A percentile compares a stretch with the other conserved stretches of the same genome.
Conservation (phyloP, 1,140 invertebrate genomes). For the Cryptotermes secundus region DNA sequence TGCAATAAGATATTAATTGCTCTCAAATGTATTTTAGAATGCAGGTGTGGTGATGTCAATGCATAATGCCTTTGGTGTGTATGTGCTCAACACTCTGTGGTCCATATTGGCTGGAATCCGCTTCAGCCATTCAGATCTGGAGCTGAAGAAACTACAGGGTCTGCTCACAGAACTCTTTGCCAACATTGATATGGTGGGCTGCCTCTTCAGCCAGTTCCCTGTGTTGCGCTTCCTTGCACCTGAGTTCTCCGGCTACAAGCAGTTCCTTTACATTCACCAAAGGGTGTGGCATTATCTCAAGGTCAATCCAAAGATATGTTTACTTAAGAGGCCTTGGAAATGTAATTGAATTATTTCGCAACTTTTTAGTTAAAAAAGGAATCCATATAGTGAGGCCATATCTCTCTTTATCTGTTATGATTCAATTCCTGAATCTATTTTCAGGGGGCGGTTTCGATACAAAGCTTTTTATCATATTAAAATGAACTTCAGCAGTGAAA, state of each 20-base stretch:
- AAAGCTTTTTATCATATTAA: no score
- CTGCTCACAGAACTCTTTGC: conserved; percentile 69
- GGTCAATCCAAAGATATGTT: conserved; percentile 41
- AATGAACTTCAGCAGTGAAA: no score
- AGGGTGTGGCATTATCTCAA: conserved; percentile 68
- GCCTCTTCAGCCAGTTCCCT: conserved; percentile 76
- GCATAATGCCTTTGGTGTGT: conserved; percentile 64
- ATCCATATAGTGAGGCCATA: no score
- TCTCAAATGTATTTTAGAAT: neutral
- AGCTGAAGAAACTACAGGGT: conserved; percentile 65
- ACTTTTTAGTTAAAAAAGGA: no score
- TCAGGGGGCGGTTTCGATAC: no score
- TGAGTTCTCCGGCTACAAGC: conserved; percentile 71
- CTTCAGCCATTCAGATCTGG: conserved; percentile 63
- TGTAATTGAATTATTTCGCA: no score
- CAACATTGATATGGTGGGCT: conserved; percentile 74
- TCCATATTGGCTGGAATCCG: conserved; percentile 78
- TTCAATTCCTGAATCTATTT: no score
- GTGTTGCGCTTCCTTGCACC: conserved; percentile 71
- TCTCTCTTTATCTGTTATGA: no score
- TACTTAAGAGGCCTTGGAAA: neutral
- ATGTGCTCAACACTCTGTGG: conserved; percentile 77
- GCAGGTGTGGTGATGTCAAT: conserved; percentile 57
- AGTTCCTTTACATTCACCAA: conserved; percentile 67
- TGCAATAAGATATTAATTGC: no score